Percentiles rank a stretch among this genome's conserved stretches.
These are phyloP conservation scores for Ceramica pisi DNA, from an alignment of 2,888 invertebrate species.

Conservation along the genomic window DNA sequence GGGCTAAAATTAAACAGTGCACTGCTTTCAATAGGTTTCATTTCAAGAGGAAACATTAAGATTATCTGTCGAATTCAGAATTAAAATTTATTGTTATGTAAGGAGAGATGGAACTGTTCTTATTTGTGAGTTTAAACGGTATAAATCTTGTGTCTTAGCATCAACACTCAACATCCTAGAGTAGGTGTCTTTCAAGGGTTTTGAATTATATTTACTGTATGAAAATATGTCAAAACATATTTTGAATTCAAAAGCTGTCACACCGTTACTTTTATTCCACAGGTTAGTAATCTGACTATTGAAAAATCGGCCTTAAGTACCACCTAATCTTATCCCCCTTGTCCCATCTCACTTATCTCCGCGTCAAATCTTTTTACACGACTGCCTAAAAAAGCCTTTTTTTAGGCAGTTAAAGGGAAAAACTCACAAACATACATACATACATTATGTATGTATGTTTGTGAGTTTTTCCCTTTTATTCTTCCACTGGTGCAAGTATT, in stretches of 20 bases:
- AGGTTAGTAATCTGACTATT: no score
- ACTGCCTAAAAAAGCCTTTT: no score
- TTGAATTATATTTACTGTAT: neutral
- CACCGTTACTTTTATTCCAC: no score
- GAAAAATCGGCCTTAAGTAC: no score
- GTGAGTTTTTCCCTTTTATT: neutral
- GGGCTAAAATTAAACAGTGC: conserved; percentile 47
- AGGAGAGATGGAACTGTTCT: conserved; percentile 2
- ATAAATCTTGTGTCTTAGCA: neutral
- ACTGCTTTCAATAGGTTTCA: conserved; percentile 21
- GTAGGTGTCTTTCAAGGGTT: neutral
- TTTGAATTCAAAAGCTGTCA: no score
- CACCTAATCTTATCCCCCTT: neutral
- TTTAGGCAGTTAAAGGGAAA: no score
- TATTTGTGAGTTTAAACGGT: conserved; percentile 8
- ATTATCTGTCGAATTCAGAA: conserved; percentile 27
- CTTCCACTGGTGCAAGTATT: neutral
- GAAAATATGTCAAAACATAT: no score
- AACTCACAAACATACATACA: no score
- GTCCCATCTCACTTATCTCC: no score
- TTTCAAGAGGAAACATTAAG: conserved; percentile 59
- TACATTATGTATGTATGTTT: no score
- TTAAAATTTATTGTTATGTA: conserved; percentile 25
- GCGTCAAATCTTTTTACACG: neutral
- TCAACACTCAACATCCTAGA: neutral